Conservation (phyloP, 2,113 vertebrate species). For the Trichomycterus rosablanca region DNA sequence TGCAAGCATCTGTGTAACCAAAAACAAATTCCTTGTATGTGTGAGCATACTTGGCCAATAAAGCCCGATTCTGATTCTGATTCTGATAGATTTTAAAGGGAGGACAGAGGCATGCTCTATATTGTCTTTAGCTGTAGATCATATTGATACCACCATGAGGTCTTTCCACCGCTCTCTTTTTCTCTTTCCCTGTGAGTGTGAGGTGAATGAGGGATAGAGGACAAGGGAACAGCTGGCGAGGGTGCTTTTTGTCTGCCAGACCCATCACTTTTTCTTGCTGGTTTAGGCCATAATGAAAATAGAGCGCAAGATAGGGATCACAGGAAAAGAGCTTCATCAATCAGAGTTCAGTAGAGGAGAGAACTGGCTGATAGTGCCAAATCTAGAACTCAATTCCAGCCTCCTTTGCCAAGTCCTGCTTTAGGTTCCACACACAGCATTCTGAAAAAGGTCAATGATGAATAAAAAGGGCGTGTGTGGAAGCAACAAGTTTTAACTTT, state of each 20-base stretch:
- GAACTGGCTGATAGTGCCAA: too few species aligned
- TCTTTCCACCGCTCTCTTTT: background rate
- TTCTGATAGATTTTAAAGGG: slow-evolving; percentile 34
- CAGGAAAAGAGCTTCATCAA: slow-evolving; percentile 58
- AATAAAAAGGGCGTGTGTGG: too few species aligned
- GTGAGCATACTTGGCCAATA: too few species aligned
- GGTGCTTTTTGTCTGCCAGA: slow-evolving; percentile 58
- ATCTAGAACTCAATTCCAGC: too few species aligned
- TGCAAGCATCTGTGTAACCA: too few species aligned
- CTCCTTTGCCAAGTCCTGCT: too few species aligned
- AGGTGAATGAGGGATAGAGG: slow-evolving; percentile 23
- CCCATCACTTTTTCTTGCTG: slow-evolving; percentile 25
- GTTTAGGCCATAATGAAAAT: slow-evolving; percentile 59
- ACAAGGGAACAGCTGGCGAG: slow-evolving; percentile 58
- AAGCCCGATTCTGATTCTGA: too few species aligned
- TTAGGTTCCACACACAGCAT: too few species aligned
- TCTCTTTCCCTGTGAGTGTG: background rate
- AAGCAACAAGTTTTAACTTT: too few species aligned
- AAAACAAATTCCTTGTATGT: too few species aligned
- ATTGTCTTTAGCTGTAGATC: slow-evolving; percentile 26
- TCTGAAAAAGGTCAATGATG: too few species aligned
- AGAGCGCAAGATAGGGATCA: slow-evolving; percentile 62
- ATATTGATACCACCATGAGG: slow-evolving; percentile 22
- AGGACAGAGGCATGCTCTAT: slow-evolving; percentile 2
- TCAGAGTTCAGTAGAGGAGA: slow-evolving; percentile 50